Evolutionary conservation across 1,140 invertebrate species (phyloP).

Genomic region (Bombus pascuorum): DNA sequence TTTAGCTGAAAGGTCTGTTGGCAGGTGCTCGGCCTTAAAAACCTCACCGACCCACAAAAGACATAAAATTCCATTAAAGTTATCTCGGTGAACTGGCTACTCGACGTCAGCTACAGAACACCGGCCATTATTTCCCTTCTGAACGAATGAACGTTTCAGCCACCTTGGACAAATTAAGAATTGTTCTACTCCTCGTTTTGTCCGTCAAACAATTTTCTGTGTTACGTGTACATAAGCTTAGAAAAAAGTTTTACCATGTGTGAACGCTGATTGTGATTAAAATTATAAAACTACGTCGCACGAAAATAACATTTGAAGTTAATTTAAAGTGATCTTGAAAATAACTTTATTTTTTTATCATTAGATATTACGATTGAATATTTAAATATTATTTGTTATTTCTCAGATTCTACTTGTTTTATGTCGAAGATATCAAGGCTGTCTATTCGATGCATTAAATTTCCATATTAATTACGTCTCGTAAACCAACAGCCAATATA

Average conservation of each 20-base stretch:
- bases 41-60: constrained; percentile 35
- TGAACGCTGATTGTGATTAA: neutral
- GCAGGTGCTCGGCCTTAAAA: constrained; percentile 38
- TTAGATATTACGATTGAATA: neutral
- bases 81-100: constrained; percentile 50
- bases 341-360: too few relatives aligned
- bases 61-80: constrained; percentile 57
- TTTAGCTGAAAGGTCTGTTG: constrained; percentile 37
- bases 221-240: neutral
- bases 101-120: constrained; percentile 44
- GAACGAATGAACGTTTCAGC: constrained; percentile 31
- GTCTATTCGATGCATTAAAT: neutral
- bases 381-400: neutral
- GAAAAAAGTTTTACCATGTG: neutral
- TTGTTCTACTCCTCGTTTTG: neutral
- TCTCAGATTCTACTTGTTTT: too few relatives aligned
- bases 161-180: constrained; percentile 40
- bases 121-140: constrained; percentile 34
- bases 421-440: neutral
- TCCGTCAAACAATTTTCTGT: too few relatives aligned
- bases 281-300: neutral
- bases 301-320: neutral
- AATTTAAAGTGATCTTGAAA: too few relatives aligned
- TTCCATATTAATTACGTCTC: constrained; percentile 13
- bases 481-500: neutral